Conservation (phyloP, 2,888 invertebrate species). For the Agrotis ipsilon region DNA sequence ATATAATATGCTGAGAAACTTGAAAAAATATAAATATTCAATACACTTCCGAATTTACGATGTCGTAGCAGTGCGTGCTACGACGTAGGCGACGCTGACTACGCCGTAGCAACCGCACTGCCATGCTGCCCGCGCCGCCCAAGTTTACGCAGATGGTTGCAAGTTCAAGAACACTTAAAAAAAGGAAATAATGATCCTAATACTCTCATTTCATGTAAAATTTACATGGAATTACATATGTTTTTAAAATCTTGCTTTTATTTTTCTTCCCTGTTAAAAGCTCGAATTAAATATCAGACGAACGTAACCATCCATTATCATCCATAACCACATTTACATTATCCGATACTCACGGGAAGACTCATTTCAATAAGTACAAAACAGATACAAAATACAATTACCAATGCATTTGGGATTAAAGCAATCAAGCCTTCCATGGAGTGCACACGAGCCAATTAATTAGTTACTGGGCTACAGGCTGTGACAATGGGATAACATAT, state of each 20-base stretch:
- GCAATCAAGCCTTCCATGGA: conserved; percentile 32
- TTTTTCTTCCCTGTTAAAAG: no score
- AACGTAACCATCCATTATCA: not conserved
- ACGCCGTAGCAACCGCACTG: conserved; percentile 1
- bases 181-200: no score
- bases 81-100: conserved; percentile 19
- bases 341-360: not conserved
- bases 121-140: no score
- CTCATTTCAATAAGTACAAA: conserved; percentile 18
- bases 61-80: conserved; percentile 7
- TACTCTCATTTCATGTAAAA: no score
- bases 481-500: conserved; percentile 33
- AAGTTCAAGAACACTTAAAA: conserved; percentile 9
- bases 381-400: conserved; percentile 26
- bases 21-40: no score
- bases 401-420: conserved; percentile 49
- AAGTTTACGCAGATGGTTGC: not conserved
- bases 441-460: conserved; percentile 38
- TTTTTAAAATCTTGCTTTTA: no score
- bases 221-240: no score
- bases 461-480: conserved; percentile 13
- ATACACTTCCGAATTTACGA: no score
- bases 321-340: not conserved
- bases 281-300: no score
- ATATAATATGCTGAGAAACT: not conserved